A percentile compares a stretch with the other conserved stretches of the same genome.
Conservation (phyloP, 2,113 vertebrate genomes). For the Corapipo altera region DNA sequence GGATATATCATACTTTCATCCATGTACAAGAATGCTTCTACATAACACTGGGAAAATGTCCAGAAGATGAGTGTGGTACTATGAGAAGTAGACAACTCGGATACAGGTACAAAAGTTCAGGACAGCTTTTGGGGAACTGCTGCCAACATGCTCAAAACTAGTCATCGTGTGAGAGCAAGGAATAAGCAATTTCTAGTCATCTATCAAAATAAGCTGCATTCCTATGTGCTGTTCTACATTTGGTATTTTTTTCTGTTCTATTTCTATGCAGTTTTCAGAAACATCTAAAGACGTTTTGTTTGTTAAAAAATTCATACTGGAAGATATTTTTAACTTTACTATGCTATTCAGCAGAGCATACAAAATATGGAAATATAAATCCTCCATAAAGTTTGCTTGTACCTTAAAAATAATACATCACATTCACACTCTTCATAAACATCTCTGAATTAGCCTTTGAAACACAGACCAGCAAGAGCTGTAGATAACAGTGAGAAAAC, state of each 20-base stretch:
- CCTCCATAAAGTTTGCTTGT: neutral
- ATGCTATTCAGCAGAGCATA: neutral
- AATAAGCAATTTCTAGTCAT: neutral
- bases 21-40: neutral
- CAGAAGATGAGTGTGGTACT: neutral
- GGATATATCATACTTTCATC: neutral
- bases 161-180: neutral
- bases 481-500: neutral
- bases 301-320: conserved; percentile 40
- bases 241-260: neutral
- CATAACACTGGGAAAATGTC: neutral
- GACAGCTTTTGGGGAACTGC: neutral
- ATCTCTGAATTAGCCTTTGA: neutral
- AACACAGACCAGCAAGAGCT: neutral
- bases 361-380: conserved; percentile 17
- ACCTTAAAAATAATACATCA: neutral
- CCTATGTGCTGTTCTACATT: neutral
- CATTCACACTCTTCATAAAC: neutral
- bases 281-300: neutral
- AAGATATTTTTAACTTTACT: conserved; percentile 45
- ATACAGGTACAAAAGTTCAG: neutral
- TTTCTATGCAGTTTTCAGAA: conserved; percentile 29
- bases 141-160: neutral
- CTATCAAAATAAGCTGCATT: neutral
- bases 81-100: neutral